These are phyloP conservation scores for Erpobdella octoculata DNA, from an alignment of 2,888 invertebrate species.

Conservation along the genomic window DNA sequence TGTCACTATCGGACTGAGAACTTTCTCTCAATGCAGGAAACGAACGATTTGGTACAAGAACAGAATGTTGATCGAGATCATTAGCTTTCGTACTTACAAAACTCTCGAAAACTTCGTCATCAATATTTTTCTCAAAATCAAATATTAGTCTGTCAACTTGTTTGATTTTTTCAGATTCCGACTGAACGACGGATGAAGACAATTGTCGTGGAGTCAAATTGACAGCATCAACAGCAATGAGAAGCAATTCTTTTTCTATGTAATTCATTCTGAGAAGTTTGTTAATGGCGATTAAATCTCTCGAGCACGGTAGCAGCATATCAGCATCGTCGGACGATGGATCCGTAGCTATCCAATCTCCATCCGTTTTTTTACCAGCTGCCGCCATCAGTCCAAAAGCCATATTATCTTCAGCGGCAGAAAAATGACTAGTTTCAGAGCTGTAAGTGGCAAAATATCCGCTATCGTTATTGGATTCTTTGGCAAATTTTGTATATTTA, in stretches of 20 bases:
- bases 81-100: not conserved
- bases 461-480: not conserved
- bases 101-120: not conserved
- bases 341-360: not conserved
- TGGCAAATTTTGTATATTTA: not conserved
- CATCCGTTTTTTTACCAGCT: not conserved
- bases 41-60: not conserved
- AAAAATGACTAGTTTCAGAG: not conserved
- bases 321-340: not conserved
- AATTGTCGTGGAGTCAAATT: too few species aligned
- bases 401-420: not conserved
- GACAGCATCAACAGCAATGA: too few species aligned
- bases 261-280: not conserved
- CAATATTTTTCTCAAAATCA: not conserved
- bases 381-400: not conserved
- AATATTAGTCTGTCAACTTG: not conserved
- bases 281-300: conserved; percentile 2
- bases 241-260: not conserved
- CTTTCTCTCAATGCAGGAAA: not conserved
- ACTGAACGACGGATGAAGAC: too few species aligned
- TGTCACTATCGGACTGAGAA: not conserved
- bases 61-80: not conserved
- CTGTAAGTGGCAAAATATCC: not conserved
- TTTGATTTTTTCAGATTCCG: too few species aligned
- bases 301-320: not conserved